Evolutionary conservation across 1,140 invertebrate species (phyloP).

Genomic region (Anastrepha obliqua): DNA sequence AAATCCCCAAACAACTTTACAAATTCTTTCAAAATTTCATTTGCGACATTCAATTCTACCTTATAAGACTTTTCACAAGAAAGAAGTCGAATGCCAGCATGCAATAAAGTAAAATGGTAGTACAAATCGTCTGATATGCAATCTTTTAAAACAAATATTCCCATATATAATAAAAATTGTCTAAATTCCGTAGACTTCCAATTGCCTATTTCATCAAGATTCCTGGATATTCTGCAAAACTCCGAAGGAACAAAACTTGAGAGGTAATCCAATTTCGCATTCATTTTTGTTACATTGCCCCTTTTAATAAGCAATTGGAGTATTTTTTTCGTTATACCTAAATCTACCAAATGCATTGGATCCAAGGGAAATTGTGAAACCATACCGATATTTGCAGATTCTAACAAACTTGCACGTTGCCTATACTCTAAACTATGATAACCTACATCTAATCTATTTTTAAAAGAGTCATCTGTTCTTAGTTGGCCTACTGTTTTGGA

Average conservation of each 20-base stretch:
- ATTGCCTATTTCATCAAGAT: too few species aligned
- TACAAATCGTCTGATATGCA: neutral
- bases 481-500: too few species aligned
- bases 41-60: too few species aligned
- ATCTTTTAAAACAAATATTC: neutral
- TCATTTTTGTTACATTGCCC: neutral
- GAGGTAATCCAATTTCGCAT: neutral
- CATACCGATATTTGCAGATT: neutral
- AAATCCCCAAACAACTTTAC: too few species aligned
- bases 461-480: too few species aligned
- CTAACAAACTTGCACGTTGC: neutral
- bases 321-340: neutral
- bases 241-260: neutral
- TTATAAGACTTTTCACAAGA: too few species aligned
- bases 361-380: conserved; percentile 21
- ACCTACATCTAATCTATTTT: too few species aligned
- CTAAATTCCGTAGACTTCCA: too few species aligned
- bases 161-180: neutral
- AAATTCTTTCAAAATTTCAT: too few species aligned
- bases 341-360: neutral
- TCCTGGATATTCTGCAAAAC: too few species aligned
- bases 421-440: too few species aligned
- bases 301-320: neutral
- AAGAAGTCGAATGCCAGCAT: conserved; percentile 10
- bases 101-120: neutral